Percentiles rank a stretch among this genome's conserved stretches.
Conservation (phyloP, 2,888 invertebrate genomes). For the Noctua pronuba region DNA sequence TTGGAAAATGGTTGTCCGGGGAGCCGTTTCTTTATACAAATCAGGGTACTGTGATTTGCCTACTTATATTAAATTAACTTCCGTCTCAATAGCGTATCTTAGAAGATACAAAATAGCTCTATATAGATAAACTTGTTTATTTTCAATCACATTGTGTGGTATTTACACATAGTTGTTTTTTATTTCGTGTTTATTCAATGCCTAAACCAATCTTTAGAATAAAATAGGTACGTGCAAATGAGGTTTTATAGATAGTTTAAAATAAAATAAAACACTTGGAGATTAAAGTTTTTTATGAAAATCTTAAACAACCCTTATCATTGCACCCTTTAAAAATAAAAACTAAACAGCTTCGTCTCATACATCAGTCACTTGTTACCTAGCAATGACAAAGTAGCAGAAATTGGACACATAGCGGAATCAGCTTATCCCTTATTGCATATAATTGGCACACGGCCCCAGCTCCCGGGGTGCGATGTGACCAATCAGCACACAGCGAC, state of each 20-base stretch:
- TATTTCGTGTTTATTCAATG: neutral
- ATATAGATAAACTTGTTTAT: neutral
- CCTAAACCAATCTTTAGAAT: neutral
- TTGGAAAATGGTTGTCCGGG: conserved; percentile 39
- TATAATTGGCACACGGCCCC: conserved; percentile 78
- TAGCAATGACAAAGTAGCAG: conserved; percentile 51
- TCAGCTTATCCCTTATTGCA: conserved; percentile 85
- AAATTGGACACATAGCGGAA: conserved; percentile 70
- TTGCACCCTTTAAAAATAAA: conserved; percentile 6
- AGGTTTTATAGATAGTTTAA: neutral
- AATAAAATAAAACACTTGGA: neutral
- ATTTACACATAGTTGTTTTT: neutral
- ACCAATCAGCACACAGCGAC: conserved; percentile 85
- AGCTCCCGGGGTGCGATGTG: conserved; percentile 73
- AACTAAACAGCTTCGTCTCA: conserved; percentile 3
- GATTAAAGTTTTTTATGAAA: neutral
- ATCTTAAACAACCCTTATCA: neutral
- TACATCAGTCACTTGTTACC: conserved; percentile 51
- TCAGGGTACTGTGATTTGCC: conserved; percentile 16
- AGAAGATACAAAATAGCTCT: conserved; percentile 6
- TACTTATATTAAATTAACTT: conserved; percentile 4
- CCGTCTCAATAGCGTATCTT: neutral
- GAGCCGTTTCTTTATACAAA: conserved; percentile 39
- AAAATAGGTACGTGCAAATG: neutral
- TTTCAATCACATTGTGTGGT: neutral